These are phyloP conservation scores for Loris lydekkerianus DNA, from an alignment of 2,797 vertebrate genomes.

Conservation along the genomic window DNA sequence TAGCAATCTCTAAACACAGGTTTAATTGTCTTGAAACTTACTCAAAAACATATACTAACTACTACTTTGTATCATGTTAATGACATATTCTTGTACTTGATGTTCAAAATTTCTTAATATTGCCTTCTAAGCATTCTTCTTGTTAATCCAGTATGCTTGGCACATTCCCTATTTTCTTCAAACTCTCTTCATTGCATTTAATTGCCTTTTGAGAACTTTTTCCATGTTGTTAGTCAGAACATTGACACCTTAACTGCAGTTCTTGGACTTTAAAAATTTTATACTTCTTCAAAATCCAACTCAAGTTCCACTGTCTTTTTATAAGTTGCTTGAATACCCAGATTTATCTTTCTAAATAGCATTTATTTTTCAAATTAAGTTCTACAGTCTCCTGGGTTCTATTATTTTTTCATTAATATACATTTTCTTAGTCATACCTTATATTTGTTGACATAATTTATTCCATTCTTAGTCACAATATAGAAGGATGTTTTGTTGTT, in stretches of 20 bases:
- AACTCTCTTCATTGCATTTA: not conserved
- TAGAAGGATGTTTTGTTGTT: not conserved
- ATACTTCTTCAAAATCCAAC: conserved; percentile 28
- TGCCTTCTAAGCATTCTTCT: not conserved
- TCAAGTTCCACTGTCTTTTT: not conserved
- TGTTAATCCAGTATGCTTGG: not conserved
- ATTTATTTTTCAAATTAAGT: not conserved
- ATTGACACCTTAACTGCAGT: not conserved
- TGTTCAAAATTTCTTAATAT: not conserved
- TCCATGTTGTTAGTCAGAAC: not conserved
- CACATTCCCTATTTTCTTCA: not conserved
- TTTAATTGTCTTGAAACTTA: not conserved
- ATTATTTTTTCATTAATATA: not conserved
- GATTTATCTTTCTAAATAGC: not conserved
- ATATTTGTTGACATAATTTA: not conserved
- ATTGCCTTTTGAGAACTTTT: not conserved
- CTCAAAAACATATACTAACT: not conserved
- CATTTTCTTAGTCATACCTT: not conserved
- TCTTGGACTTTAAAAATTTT: not conserved
- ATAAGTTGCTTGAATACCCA: not conserved
- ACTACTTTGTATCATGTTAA: not conserved
- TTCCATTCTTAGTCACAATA: not conserved
- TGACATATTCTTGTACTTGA: not conserved
- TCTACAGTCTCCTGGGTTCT: not conserved
- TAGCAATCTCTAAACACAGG: not conserved